A percentile compares a stretch with the other conserved stretches of the same genome.
Conservation (phyloP, 2,113 vertebrate genomes). For the Lynx canadensis region DNA sequence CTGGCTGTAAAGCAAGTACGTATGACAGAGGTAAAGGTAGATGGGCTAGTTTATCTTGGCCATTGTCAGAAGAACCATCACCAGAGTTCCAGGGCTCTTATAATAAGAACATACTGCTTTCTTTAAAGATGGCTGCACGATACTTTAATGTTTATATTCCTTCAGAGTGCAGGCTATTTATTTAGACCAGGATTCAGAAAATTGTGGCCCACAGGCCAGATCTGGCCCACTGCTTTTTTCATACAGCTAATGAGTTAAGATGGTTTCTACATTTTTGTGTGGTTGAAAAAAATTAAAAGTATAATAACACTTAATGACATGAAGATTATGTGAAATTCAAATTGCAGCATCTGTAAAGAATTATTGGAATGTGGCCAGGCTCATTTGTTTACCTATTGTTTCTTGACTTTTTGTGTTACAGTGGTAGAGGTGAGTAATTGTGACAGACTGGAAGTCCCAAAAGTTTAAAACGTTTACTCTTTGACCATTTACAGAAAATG, state of each 20-base stretch:
- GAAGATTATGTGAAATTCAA: conserved; percentile 9
- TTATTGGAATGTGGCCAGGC: neutral
- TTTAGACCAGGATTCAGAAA: neutral
- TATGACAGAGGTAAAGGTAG: neutral
- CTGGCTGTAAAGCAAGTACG: neutral
- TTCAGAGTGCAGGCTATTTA: neutral
- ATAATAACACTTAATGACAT: neutral
- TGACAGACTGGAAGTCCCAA: neutral
- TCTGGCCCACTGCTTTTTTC: neutral
- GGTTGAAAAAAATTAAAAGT: neutral
- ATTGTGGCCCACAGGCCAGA: neutral
- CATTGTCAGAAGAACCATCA: neutral
- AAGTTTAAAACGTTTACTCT: neutral
- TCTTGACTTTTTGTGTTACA: neutral
- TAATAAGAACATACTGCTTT: neutral
- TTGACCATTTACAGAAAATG: neutral
- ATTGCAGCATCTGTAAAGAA: neutral
- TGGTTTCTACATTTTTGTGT: neutral
- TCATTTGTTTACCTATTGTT: neutral
- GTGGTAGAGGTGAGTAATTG: neutral
- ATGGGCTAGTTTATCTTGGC: neutral
- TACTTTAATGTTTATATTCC: neutral
- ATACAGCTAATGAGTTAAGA: neutral
- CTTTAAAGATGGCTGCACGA: neutral
- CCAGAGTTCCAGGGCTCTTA: neutral